A percentile compares a stretch with the other conserved stretches of the same genome.
These are phyloP conservation scores for Lophura swinhoii DNA, from an alignment of 2,797 vertebrate species.

Conservation along the genomic window DNA sequence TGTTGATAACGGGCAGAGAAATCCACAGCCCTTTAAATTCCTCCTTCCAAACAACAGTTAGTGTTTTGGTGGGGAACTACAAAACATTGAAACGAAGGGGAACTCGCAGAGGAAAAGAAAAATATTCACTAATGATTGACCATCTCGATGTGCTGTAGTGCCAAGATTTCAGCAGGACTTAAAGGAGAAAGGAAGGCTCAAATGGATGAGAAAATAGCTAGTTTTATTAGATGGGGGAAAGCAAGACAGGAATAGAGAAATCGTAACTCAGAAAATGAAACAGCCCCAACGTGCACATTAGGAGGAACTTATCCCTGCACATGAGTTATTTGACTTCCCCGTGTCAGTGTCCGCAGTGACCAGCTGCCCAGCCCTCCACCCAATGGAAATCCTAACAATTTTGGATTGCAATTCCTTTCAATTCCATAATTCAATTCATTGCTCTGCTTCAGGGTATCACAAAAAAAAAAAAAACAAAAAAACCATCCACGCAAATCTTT, in stretches of 20 bases:
- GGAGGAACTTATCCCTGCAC: neutral
- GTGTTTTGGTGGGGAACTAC: neutral
- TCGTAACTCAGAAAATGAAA: neutral
- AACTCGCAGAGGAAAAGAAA: neutral
- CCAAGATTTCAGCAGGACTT: neutral
- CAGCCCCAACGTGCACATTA: accelerated
- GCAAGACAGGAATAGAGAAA: neutral
- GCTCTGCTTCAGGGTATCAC: neutral
- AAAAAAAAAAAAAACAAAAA: neutral
- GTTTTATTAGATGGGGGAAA: neutral
- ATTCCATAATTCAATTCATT: neutral
- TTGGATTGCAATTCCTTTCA: neutral
- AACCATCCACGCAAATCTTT: neutral
- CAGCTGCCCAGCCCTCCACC: neutral
- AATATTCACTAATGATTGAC: neutral
- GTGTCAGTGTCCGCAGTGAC: neutral
- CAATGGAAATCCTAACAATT: neutral
- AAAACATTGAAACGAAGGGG: neutral
- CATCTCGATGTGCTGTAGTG: neutral
- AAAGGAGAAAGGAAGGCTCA: neutral
- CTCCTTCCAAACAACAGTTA: neutral
- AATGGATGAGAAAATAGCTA: neutral
- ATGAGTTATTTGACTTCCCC: neutral
- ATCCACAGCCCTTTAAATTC: neutral
- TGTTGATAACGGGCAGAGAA: neutral